A percentile compares a stretch with the other conserved stretches of the same genome.
Conservation (phyloP, 1,140 invertebrate species). For the Drosophila sucinea region DNA sequence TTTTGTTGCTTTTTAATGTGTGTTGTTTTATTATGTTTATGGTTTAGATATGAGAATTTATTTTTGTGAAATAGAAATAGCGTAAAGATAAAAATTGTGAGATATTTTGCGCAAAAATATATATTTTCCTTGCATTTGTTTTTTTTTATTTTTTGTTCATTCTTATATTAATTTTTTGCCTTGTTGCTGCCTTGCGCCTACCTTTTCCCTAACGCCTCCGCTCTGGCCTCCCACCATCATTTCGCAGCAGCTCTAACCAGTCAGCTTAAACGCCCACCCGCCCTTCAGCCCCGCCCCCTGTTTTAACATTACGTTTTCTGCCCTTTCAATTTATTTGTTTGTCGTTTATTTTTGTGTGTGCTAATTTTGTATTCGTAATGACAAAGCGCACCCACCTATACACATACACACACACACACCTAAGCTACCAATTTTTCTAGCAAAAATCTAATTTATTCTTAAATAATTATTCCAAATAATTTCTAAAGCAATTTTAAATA, state of each 20-base stretch:
- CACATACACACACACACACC: constrained; percentile 9
- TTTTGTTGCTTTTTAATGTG: neutral
- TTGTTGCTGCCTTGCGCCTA: neutral
- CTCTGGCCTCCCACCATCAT: neutral
- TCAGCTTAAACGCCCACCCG: neutral
- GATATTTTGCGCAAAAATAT: neutral
- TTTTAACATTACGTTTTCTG: constrained; percentile 23
- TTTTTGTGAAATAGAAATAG: neutral
- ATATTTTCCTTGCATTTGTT: constrained; percentile 18
- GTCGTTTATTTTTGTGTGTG: constrained; percentile 79
- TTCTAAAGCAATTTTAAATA: too few relatives aligned
- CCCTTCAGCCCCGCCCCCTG: neutral
- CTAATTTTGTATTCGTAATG: constrained; percentile 80
- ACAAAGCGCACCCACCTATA: constrained; percentile 29
- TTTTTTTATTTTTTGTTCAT: constrained; percentile 26
- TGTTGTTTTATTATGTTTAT: neutral
- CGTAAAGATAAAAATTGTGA: too few relatives aligned
- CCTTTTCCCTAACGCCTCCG: neutral
- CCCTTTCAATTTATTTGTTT: constrained; percentile 7
- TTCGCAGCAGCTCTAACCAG: neutral
- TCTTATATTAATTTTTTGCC: constrained; percentile 48
- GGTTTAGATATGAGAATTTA: neutral
- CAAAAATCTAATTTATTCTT: too few relatives aligned
- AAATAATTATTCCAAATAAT: too few relatives aligned
- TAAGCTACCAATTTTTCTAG: too few relatives aligned